A percentile compares a stretch with the other conserved stretches of the same genome.
Conservation (phyloP, 2,888 invertebrate genomes). For the Limnephilus marmoratus region DNA sequence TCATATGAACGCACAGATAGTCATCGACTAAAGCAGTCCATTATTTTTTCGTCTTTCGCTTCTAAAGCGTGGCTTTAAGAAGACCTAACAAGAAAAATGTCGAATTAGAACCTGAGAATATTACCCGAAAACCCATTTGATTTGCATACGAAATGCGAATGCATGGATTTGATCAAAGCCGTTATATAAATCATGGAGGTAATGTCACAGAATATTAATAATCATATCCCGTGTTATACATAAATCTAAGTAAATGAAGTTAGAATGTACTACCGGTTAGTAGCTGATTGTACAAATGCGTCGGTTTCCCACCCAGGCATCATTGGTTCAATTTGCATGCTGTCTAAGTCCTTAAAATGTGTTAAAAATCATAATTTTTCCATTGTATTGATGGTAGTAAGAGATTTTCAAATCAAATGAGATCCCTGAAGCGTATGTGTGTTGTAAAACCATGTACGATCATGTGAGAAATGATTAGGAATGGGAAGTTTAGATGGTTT, state of each 20-base stretch:
- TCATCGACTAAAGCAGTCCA: too few relatives aligned
- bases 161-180: background rate
- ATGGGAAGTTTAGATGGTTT: too few relatives aligned
- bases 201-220: background rate
- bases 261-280: background rate
- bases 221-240: background rate
- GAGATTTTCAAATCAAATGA: too few relatives aligned
- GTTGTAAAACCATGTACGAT: too few relatives aligned
- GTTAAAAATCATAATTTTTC: too few relatives aligned
- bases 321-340: too few relatives aligned
- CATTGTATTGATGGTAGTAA: too few relatives aligned
- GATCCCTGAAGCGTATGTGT: too few relatives aligned
- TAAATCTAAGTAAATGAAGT: background rate
- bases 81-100: background rate
- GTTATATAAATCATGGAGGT: slow-evolving; percentile 7
- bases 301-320: too few relatives aligned
- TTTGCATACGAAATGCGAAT: background rate
- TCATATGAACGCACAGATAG: too few relatives aligned
- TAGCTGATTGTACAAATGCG: background rate
- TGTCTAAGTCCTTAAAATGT: too few relatives aligned
- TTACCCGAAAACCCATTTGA: background rate
- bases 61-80: background rate
- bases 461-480: too few relatives aligned
- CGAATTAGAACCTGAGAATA: background rate
- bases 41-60: background rate